Evolutionary conservation across 1,140 invertebrate species (phyloP).

Genomic region (Lasioglossum baleicum): DNA sequence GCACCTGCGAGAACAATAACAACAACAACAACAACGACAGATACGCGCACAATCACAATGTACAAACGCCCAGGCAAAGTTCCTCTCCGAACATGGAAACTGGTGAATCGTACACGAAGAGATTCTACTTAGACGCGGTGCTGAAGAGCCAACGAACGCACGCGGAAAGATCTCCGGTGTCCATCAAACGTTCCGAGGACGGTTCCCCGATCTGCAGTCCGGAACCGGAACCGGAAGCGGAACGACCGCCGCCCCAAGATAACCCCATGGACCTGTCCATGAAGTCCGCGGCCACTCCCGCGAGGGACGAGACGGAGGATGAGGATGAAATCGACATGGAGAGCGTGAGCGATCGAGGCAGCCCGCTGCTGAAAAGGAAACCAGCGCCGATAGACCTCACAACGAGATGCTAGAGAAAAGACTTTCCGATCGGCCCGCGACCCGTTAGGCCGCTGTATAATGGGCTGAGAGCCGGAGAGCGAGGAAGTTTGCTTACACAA

Average conservation of each 20-base stretch:
- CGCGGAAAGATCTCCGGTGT: constrained; percentile 64
- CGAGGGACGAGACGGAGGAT: constrained; percentile 78
- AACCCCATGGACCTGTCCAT: constrained; percentile 81
- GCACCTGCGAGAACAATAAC: constrained; percentile 45
- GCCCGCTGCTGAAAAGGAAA: constrained; percentile 80
- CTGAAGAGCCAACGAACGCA: constrained; percentile 83
- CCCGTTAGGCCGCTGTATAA: background rate
- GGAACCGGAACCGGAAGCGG: constrained; percentile 36
- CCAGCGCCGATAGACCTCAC: constrained; percentile 85
- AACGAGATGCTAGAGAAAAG: constrained; percentile 71
- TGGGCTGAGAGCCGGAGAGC: too few species aligned
- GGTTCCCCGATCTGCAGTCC: constrained; percentile 59
- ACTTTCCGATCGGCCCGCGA: background rate
- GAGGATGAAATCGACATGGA: constrained; percentile 79
- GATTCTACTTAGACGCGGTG: constrained; percentile 87
- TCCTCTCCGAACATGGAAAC: constrained; percentile 45
- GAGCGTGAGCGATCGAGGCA: constrained; percentile 81
- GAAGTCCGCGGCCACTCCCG: constrained; percentile 78
- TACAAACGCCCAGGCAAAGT: constrained; percentile 24
- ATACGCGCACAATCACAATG: constrained; percentile 77
- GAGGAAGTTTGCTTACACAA: background rate
- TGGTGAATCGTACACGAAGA: constrained; percentile 83
- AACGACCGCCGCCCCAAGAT: constrained; percentile 64
- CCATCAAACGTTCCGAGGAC: constrained; percentile 62
- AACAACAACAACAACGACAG: constrained; percentile 84